A percentile compares a stretch with the other conserved stretches of the same genome.
Evolutionary conservation across 2,888 invertebrate genomes (phyloP).

Genomic region (Lasioglossum vierecki): DNA sequence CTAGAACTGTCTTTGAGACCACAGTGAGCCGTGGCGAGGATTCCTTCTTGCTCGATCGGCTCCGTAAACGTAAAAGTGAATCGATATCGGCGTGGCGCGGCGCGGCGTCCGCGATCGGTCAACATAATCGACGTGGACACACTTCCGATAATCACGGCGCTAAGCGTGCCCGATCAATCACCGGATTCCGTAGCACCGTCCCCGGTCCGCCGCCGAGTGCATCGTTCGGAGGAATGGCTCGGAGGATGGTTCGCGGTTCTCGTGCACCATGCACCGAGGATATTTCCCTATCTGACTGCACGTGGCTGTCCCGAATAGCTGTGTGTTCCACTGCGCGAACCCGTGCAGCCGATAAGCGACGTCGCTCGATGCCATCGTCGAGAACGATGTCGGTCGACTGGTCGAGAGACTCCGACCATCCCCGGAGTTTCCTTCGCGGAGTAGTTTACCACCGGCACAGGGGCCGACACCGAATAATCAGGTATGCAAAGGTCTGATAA

Average conservation of each 20-base stretch:
- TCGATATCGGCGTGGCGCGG: conserved; percentile 25
- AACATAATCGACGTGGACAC: conserved; percentile 61
- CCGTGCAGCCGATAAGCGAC: conserved; percentile 54
- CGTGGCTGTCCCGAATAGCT: conserved; percentile 22
- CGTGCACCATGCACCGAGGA: conserved; percentile 22
- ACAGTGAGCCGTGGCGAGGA: conserved; percentile 19
- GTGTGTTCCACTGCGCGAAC: conserved; percentile 35
- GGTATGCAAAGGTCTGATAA: conserved; percentile 79
- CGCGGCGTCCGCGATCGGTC: conserved; percentile 43
- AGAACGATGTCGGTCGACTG: conserved; percentile 41
- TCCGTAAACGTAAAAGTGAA: conserved; percentile 38
- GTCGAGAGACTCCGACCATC: conserved; percentile 1
- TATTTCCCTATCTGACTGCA: conserved; percentile 63
- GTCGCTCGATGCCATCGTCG: conserved; percentile 33
- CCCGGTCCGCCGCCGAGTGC: conserved; percentile 4
- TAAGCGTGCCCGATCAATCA: conserved; percentile 65
- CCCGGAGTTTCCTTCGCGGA: conserved; percentile 59
- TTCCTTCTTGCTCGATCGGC: conserved; percentile 38
- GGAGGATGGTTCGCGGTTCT: background rate
- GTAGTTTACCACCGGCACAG: conserved; percentile 71
- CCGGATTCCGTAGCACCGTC: conserved; percentile 26
- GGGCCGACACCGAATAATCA: conserved; percentile 76
- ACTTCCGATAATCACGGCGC: conserved; percentile 64
- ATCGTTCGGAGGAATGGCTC: background rate
- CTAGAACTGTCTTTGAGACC: too few species aligned